Base-by-base conservation (phyloP, 2,797 vertebrate genomes). In the Catostomus latipinnis region DNA sequence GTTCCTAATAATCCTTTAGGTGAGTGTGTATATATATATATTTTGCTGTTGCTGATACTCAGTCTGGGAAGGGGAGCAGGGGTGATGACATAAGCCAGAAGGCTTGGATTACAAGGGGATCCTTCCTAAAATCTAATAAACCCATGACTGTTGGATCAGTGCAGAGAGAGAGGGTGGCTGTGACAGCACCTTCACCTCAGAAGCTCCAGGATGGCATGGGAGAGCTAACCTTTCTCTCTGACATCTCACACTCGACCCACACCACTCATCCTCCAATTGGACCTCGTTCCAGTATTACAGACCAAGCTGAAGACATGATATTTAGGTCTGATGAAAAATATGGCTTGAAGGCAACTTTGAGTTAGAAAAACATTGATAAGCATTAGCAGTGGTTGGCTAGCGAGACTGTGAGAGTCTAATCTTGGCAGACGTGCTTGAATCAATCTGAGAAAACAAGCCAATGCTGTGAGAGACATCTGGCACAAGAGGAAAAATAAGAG, bases 381-480 rank as follows among this genome's bases (percentile, higher is more conserved):
- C n/a, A 46, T 34, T 73, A 16, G 52, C 48, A 50, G 14, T 16
- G 66, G 70, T 49, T 80, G 70, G 81, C 69, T 78, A 16, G 48
- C 7, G 8, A 82, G 76, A 8, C n/a, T 63, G 34, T 53, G 71
- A 57, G 49, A 34, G 34, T 69, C 76, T 82, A 58, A 69, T 82
- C 83, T 85, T 84, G 80, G 78, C 82, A 81, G 58, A 74, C 71
- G 14, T 6, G 56, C 71, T 66, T 84, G 54, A 82, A 80, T 68
- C 72, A 45, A 86, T 85, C 85, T 72, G 62, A 78, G 69, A 79
- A 83, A 71, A 87, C 75, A 85, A 82, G 80, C 80, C 61, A 80
- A 78, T 50, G 73, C 77, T 82, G 77, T 78, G 80, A 82, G 76
- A 78, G 82, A 85, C 85, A 87, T 88, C 84, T 88, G 84, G 84